These are phyloP conservation scores for Nudaria mundana DNA, from an alignment of 2,888 invertebrate species.

Conservation along the genomic window DNA sequence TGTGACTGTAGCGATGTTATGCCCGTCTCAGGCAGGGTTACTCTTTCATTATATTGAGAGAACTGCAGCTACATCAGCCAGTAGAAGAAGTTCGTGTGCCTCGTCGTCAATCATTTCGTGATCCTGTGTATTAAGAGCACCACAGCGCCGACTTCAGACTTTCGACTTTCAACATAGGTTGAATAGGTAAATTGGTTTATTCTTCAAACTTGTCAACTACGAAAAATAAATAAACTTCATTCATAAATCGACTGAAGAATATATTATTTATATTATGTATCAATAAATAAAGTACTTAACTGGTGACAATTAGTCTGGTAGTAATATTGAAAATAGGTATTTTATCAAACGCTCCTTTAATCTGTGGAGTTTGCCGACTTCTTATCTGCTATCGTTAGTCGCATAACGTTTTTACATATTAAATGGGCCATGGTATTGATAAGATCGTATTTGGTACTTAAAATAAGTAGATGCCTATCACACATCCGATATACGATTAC, in stretches of 20 bases:
- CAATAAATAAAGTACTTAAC: not conserved
- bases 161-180: too few species aligned
- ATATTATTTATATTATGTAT: not conserved
- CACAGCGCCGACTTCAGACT: too few species aligned
- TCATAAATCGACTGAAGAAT: not conserved
- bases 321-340: not conserved
- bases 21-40: too few species aligned
- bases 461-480: not conserved
- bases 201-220: too few species aligned
- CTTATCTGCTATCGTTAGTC: conserved; percentile 4
- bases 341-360: not conserved
- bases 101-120: too few species aligned
- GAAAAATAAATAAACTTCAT: too few species aligned
- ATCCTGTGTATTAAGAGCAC: too few species aligned
- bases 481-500: not conserved
- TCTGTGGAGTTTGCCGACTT: conserved; percentile 7
- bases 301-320: conserved; percentile 8
- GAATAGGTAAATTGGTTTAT: too few species aligned
- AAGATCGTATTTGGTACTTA: conserved; percentile 6
- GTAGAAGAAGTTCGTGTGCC: too few species aligned
- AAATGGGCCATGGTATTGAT: conserved; percentile 6
- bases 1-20: too few species aligned
- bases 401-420: not conserved
- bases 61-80: too few species aligned
- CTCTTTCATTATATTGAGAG: too few species aligned